Percentiles rank a stretch among this genome's conserved stretches.
Evolutionary conservation across 2,888 invertebrate genomes (phyloP).

Genomic region (Drosophila kuntzei): DNA sequence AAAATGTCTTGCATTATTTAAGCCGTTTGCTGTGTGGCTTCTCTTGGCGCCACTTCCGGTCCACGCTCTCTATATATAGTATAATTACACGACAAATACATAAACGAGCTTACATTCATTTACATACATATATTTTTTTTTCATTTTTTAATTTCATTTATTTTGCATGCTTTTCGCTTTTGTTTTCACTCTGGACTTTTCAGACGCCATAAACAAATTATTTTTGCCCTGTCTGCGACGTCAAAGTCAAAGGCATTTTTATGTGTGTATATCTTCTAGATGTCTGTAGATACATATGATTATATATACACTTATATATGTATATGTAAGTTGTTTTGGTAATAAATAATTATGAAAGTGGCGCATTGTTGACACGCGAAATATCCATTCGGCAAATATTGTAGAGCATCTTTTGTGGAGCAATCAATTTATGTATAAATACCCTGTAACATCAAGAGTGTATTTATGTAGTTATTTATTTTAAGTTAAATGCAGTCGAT

Average conservation of each 20-base stretch:
- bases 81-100: slow-evolving; percentile 4
- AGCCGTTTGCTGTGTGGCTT: slow-evolving; percentile 20
- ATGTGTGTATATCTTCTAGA: slow-evolving; percentile 14
- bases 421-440: slow-evolving; percentile 24
- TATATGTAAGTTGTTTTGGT: slow-evolving; percentile 49
- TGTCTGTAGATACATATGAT: slow-evolving; percentile 18
- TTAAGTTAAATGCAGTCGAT: not conserved
- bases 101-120: not conserved
- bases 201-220: slow-evolving; percentile 41
- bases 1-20: slow-evolving; percentile 27
- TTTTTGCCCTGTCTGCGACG: slow-evolving; percentile 58
- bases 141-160: not conserved
- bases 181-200: slow-evolving; percentile 38
- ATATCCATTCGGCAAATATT: slow-evolving; percentile 43
- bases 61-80: slow-evolving; percentile 4
- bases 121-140: not conserved
- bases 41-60: slow-evolving; percentile 38
- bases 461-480: not conserved
- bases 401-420: slow-evolving; percentile 19
- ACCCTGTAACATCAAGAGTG: slow-evolving; percentile 14
- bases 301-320: slow-evolving; percentile 1
- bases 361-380: slow-evolving; percentile 61
- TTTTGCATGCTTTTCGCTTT: slow-evolving; percentile 31
- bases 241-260: slow-evolving; percentile 67
- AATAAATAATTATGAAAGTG: slow-evolving; percentile 36